Percentiles rank a stretch among this genome's conserved stretches.
Evolutionary conservation across 2,888 invertebrate species (phyloP).

Genomic region (Cryptocephalus moraei): DNA sequence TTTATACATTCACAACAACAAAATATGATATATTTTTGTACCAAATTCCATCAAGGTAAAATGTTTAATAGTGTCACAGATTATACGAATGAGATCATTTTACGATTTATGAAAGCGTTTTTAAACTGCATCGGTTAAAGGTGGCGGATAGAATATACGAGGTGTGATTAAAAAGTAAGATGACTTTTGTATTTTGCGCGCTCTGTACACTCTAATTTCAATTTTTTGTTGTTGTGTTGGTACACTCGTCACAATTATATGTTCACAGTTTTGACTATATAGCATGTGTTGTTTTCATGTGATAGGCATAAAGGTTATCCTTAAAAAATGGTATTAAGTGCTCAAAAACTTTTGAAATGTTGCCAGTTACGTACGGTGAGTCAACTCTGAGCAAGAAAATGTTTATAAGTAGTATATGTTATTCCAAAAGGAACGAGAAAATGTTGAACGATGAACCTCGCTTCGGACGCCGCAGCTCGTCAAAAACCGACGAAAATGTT

Average conservation of each 20-base stretch:
- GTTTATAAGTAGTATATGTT: background rate
- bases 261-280: background rate
- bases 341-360: background rate
- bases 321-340: background rate
- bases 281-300: background rate
- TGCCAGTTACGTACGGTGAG: background rate
- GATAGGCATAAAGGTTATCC: background rate
- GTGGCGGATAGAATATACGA: too few species aligned
- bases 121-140: too few species aligned
- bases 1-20: too few species aligned
- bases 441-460: slow-evolving; percentile 5
- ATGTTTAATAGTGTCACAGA: too few species aligned
- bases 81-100: too few species aligned
- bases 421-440: slow-evolving; percentile 5
- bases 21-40: too few species aligned
- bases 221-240: background rate
- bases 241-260: background rate
- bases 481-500: slow-evolving; percentile 4
- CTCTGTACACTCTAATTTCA: background rate
- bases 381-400: background rate
- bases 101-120: too few species aligned
- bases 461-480: slow-evolving; percentile 1
- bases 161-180: background rate
- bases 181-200: background rate
- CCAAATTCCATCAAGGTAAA: too few species aligned